Evolutionary conservation across 2,113 vertebrate genomes (phyloP).

Genomic region (Campylorhamphus procurvoides): DNA sequence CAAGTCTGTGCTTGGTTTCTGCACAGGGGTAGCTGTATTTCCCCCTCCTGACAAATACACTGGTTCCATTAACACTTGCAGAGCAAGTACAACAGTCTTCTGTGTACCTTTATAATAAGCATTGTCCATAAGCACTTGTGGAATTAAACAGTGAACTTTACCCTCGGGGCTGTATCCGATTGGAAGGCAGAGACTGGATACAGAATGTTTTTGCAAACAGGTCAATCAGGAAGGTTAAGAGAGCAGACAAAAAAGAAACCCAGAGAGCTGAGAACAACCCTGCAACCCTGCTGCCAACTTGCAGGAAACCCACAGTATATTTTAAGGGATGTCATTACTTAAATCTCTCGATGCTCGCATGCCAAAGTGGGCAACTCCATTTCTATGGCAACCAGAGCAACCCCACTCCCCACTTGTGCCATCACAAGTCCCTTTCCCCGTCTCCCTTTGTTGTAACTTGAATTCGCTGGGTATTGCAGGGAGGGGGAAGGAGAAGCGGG

Average conservation of each 20-base stretch:
- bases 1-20: neutral
- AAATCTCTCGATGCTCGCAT: neutral
- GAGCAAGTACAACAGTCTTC: neutral
- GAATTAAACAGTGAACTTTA: conserved; percentile 18
- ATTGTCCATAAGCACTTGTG: neutral
- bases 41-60: neutral
- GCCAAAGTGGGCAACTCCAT: neutral
- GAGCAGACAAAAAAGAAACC: neutral
- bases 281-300: neutral
- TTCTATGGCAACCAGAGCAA: neutral
- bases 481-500: neutral
- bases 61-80: neutral
- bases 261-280: neutral
- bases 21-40: neutral
- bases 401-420: neutral
- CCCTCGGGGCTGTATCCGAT: neutral
- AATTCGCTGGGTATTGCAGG: neutral
- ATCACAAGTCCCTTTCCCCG: neutral
- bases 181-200: neutral
- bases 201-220: conserved; percentile 31
- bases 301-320: neutral
- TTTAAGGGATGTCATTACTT: neutral
- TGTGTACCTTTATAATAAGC: neutral
- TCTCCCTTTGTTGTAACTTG: neutral
- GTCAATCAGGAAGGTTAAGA: conserved; percentile 33